Percentiles rank a stretch among this genome's conserved stretches.
phyloP scores from a whole-genome alignment of 2,113 vertebrate species.

The Scatophagus argus region DNA sequence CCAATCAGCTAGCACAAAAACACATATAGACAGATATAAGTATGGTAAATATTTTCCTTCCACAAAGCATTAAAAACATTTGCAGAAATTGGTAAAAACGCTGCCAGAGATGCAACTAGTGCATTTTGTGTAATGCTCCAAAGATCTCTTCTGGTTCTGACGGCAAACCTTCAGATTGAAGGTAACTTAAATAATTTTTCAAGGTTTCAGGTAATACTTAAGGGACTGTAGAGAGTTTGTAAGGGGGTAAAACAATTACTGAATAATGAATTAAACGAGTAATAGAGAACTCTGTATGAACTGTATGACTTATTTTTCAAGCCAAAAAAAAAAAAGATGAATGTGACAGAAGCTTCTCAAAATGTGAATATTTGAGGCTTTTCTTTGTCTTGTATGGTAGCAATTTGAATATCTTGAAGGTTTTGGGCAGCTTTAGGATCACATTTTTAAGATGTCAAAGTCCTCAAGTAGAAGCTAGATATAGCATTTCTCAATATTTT shows the following conservation, averaged over 20 bases:
- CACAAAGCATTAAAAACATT: not conserved
- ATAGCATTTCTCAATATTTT: not conserved
- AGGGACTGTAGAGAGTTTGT: too few relatives aligned
- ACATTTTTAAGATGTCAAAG: constrained; percentile 1
- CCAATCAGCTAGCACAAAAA: constrained; percentile 89
- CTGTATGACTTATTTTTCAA: too few relatives aligned
- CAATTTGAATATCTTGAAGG: not conserved
- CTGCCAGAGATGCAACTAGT: not conserved
- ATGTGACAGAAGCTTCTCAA: too few relatives aligned
- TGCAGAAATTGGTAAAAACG: not conserved
- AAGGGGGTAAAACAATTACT: too few relatives aligned
- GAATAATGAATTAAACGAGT: too few relatives aligned
- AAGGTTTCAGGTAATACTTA: too few relatives aligned
- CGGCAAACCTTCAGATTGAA: not conserved
- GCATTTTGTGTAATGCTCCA: not conserved
- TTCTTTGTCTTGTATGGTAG: not conserved
- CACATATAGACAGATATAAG: constrained; percentile 37
- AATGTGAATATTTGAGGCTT: not conserved
- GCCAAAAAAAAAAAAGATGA: too few relatives aligned
- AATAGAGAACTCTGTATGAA: too few relatives aligned
- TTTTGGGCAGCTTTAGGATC: not conserved
- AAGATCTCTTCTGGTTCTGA: not conserved
- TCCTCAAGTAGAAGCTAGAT: too few relatives aligned
- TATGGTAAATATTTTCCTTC: not conserved
- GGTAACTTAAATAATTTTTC: not conserved